Conservation (phyloP, 2,113 vertebrate genomes). For the Tetrao urogallus region DNA sequence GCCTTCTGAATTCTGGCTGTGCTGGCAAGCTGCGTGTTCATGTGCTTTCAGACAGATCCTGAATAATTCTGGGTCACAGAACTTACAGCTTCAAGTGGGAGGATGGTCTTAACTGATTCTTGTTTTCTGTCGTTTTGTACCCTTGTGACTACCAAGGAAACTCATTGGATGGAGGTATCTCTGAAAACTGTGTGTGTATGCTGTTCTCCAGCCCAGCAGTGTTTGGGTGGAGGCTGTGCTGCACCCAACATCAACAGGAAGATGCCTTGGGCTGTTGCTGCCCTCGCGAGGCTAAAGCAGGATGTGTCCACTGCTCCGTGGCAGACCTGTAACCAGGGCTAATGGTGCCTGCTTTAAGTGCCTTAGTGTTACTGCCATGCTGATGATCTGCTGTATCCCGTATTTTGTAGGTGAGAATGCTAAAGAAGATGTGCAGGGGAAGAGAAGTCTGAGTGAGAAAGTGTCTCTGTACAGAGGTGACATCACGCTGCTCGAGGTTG, state of each 20-base stretch:
- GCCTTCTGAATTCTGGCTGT: not conserved
- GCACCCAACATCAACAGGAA: not conserved
- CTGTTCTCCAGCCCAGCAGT: not conserved
- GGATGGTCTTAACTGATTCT: not conserved
- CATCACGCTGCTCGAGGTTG: constrained; percentile 94
- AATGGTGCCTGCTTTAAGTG: not conserved
- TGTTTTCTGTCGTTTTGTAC: not conserved
- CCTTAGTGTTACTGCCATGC: accelerated
- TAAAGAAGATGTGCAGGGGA: constrained; percentile 78
- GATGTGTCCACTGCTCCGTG: not conserved
- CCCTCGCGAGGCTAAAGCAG: constrained; percentile 15
- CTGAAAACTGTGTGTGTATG: accelerated
- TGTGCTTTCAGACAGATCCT: accelerated
- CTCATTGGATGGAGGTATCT: not conserved
- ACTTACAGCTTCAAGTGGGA: not conserved
- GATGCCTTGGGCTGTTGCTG: not conserved
- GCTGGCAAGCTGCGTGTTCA: accelerated
- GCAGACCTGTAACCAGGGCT: accelerated
- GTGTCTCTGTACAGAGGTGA: constrained; percentile 97
- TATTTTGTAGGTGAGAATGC: constrained; percentile 67
- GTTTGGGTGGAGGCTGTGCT: not conserved
- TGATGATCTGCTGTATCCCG: not conserved
- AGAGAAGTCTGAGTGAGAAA: constrained; percentile 87
- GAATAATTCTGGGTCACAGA: not conserved
- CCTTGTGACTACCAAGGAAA: not conserved